Conservation (phyloP, 2,797 vertebrate genomes). For the Pangasius mekongensis region DNA sequence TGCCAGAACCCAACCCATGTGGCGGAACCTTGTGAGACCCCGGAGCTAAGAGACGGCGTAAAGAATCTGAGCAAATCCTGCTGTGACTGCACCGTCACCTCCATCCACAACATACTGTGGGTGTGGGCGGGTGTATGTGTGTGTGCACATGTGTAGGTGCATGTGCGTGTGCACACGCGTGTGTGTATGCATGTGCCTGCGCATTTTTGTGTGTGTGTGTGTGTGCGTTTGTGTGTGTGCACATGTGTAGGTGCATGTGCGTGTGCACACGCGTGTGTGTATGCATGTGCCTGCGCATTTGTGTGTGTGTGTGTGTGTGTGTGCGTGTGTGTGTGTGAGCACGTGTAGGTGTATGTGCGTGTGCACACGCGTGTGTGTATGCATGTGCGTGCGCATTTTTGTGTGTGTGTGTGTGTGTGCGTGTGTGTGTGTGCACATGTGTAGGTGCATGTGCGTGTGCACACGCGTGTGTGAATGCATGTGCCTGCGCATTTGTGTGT, state of each 20-base stretch:
- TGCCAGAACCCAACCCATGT: constrained; percentile 35
- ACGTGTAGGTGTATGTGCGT: too few species aligned
- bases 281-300: too few species aligned
- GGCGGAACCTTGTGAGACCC: constrained; percentile 34
- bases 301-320: too few species aligned
- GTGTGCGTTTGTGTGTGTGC: background rate
- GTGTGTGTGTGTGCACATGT: too few species aligned
- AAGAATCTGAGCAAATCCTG: constrained; percentile 51
- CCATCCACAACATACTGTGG: background rate
- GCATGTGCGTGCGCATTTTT: constrained; percentile 20
- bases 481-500: background rate
- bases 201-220: background rate
- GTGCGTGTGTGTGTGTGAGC: background rate
- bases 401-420: background rate
- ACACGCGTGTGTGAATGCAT: too few species aligned
- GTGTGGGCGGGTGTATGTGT: constrained; percentile 11
- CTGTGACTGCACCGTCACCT: constrained; percentile 40
- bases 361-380: background rate
- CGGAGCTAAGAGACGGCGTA: constrained; percentile 45
- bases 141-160: background rate
- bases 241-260: too few species aligned
- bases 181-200: too few species aligned
- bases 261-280: too few species aligned
- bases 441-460: too few species aligned
- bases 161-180: background rate